Percentiles rank a stretch among this genome's conserved stretches.
Evolutionary conservation across 2,888 invertebrate genomes (phyloP).

Genomic region (Blastobasis lacticolella): DNA sequence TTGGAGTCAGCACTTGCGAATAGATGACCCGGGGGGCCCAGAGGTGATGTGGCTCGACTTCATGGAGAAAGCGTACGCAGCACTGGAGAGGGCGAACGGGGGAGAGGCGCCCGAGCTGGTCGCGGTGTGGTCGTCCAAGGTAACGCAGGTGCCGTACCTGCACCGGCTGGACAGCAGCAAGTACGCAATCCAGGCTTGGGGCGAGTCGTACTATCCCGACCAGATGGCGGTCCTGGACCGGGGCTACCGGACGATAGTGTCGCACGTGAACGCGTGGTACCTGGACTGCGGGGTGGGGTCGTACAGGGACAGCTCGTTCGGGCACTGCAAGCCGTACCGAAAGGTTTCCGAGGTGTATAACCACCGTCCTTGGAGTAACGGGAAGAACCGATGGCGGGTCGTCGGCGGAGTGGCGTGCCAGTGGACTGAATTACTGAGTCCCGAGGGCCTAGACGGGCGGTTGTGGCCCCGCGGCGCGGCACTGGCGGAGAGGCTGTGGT

Average conservation of each 20-base stretch:
- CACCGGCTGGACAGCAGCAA: slow-evolving; percentile 68
- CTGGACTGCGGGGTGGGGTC: slow-evolving; percentile 90
- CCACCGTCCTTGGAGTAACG: slow-evolving; percentile 81
- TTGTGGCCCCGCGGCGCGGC: slow-evolving; percentile 90
- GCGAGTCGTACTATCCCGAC: slow-evolving; percentile 85
- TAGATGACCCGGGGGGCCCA: slow-evolving; percentile 75
- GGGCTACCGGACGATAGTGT: slow-evolving; percentile 84
- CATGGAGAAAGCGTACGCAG: slow-evolving; percentile 76
- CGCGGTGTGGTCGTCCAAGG: slow-evolving; percentile 84
- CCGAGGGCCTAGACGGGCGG: slow-evolving; percentile 82
- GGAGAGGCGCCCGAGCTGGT: slow-evolving; percentile 72
- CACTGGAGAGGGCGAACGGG: slow-evolving; percentile 76
- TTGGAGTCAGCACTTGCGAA: slow-evolving; percentile 83
- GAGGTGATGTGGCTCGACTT: slow-evolving; percentile 85
- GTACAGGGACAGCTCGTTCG: slow-evolving; percentile 88
- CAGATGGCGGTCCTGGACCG: slow-evolving; percentile 83
- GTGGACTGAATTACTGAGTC: slow-evolving; percentile 89
- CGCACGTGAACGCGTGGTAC: slow-evolving; percentile 93
- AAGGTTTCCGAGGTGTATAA: slow-evolving; percentile 91
- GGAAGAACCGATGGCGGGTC: slow-evolving; percentile 40
- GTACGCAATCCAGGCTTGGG: slow-evolving; percentile 77
- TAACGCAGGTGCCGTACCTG: slow-evolving; percentile 82
- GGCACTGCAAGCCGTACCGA: slow-evolving; percentile 89
- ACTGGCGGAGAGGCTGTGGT: slow-evolving; percentile 86
- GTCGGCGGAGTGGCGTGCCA: slow-evolving; percentile 87